phyloP scores from a whole-genome alignment of 2,888 invertebrate genomes.

The Polymixis lichenea region DNA sequence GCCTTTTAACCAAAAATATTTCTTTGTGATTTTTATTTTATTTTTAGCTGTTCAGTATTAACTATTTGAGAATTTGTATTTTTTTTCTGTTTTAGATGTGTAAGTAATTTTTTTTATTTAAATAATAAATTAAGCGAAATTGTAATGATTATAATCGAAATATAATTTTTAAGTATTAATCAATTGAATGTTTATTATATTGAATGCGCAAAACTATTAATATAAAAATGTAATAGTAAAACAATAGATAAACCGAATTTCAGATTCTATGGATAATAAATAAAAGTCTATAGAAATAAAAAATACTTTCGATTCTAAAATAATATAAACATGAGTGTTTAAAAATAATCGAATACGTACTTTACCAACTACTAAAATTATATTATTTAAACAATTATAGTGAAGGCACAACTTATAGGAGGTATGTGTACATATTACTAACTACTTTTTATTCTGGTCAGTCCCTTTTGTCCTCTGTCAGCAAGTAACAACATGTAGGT shows the following conservation, averaged over 20 bases:
- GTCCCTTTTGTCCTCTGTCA: not conserved
- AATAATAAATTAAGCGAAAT: slow-evolving; percentile 22
- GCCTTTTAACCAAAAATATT: slow-evolving; percentile 43
- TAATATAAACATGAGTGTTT: slow-evolving; percentile 12
- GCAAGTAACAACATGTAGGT: not conserved
- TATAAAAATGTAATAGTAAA: slow-evolving; percentile 1
- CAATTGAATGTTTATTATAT: slow-evolving; percentile 1
- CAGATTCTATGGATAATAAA: slow-evolving; percentile 20
- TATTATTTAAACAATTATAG: not conserved
- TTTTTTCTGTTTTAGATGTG: slow-evolving; percentile 11
- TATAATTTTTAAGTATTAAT: slow-evolving; percentile 18
- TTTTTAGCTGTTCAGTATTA: slow-evolving; percentile 55
- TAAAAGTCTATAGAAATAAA: slow-evolving; percentile 37
- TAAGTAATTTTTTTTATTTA: slow-evolving; percentile 16
- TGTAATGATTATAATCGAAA: slow-evolving; percentile 27
- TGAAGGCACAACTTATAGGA: not conserved
- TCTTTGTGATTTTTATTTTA: slow-evolving; percentile 27
- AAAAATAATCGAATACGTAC: slow-evolving; percentile 18
- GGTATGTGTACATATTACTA: too few species aligned
- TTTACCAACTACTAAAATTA: slow-evolving; percentile 4
- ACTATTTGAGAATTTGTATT: slow-evolving; percentile 37
- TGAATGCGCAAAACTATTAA: not conserved
- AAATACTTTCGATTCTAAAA: slow-evolving; percentile 23
- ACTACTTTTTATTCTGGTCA: not conserved
- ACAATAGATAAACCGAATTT: slow-evolving; percentile 56